Percentiles rank a stretch among this genome's conserved stretches.
Evolutionary conservation across 2,888 invertebrate species (phyloP).

Genomic region (Tenthredo amoena): DNA sequence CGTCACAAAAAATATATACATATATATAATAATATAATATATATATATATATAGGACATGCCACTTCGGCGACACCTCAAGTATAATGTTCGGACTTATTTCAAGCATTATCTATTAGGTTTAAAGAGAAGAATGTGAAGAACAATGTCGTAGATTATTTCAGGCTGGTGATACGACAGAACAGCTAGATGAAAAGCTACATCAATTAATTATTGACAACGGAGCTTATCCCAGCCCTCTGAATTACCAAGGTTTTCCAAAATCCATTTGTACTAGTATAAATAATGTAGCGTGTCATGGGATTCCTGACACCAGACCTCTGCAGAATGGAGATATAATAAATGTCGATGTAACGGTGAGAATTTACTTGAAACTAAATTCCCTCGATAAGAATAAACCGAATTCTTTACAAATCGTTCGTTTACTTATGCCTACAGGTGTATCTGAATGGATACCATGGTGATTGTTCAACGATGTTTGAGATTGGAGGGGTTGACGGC

Average conservation of each 20-base stretch:
- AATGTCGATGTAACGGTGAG: constrained; percentile 95
- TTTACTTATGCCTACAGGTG: constrained; percentile 79
- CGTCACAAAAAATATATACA: no score
- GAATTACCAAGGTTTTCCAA: constrained; percentile 91
- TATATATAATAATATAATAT: no score
- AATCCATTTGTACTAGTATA: constrained; percentile 94
- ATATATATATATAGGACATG: no score
- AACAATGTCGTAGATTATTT: constrained; percentile 55
- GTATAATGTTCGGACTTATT: background rate
- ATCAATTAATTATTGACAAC: constrained; percentile 84
- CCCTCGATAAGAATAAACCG: background rate
- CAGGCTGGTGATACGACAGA: constrained; percentile 92
- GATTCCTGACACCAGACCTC: constrained; percentile 91
- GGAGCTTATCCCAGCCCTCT: constrained; percentile 95
- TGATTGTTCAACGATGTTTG: constrained; percentile 93
- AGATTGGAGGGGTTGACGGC: constrained; percentile 91
- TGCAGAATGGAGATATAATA: constrained; percentile 92
- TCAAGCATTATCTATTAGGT: background rate
- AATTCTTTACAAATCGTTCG: background rate
- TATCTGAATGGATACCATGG: constrained; percentile 93
- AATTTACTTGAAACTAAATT: background rate
- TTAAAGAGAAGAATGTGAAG: background rate
- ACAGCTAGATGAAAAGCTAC: constrained; percentile 88
- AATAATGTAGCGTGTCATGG: constrained; percentile 97
- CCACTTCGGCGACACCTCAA: background rate